Conservation (phyloP, 1,140 invertebrate genomes). For the Dreissena polymorpha region DNA sequence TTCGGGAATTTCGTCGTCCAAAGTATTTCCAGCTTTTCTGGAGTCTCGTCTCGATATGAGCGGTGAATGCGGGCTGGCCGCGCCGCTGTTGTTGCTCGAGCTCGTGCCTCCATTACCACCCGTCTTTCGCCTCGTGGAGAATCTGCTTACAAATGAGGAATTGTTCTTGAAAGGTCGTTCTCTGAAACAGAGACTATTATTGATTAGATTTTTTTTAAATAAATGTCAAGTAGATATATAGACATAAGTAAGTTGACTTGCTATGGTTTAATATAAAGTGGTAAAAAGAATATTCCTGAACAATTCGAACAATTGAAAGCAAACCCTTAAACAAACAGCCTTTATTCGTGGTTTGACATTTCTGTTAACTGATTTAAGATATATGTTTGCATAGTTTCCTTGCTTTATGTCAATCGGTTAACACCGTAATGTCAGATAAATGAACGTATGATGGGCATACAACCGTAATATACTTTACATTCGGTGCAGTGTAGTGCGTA, state of each 20-base stretch:
- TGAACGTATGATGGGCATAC: too few species aligned
- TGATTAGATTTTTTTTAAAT: not conserved
- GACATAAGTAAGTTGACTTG: not conserved
- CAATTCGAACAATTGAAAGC: not conserved
- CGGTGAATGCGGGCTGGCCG: conserved; percentile 65
- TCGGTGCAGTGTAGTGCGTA: too few species aligned
- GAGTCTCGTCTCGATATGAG: conserved; percentile 61
- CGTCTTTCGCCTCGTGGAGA: conserved; percentile 72
- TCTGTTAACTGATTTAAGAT: not conserved
- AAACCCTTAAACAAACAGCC: not conserved
- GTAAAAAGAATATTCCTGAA: not conserved
- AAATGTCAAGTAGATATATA: not conserved
- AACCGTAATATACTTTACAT: too few species aligned
- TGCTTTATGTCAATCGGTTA: too few species aligned
- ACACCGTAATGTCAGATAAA: too few species aligned
- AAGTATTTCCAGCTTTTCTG: conserved; percentile 48
- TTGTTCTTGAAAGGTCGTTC: conserved; percentile 73
- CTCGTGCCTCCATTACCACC: conserved; percentile 52
- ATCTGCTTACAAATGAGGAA: conserved; percentile 74
- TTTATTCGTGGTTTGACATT: not conserved
- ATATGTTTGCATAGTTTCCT: too few species aligned
- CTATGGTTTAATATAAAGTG: not conserved
- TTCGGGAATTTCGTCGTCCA: conserved; percentile 67
- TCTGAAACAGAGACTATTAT: conserved; percentile 45
- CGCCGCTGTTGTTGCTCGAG: conserved; percentile 51